Base-by-base conservation (phyloP, 1,140 invertebrate species). In the Aphelinus certus region DNA sequence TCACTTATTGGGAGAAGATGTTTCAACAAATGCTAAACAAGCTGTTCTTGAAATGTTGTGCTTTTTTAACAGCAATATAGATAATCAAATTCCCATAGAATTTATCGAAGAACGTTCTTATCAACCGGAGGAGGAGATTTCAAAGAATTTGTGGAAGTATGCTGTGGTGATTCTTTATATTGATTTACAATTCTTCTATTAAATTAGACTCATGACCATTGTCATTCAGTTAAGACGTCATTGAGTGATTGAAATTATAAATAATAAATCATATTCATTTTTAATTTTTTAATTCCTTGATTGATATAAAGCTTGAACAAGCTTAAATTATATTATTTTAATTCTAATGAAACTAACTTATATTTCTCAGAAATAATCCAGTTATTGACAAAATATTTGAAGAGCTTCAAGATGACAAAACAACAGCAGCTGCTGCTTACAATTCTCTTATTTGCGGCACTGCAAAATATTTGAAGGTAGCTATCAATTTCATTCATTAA, bases 41-140 rank as follows among this genome's bases (percentile, higher is more conserved):
- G 85, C 90, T 10, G 86, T 97, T n/a, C 86, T 97, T 7, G 94
- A 97, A 86, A 82, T 97, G 10, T 82, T 96, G 2, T 96, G 95
- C 82, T 97, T 92, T 84, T 94, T 92, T 79, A 97, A 97, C 86
- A 89, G 90, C 77, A 87, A 91, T 65, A 92, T 91, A 43, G 86
- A 90, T 9, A 86, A 90, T 9, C 92, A 95, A 63, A 92, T 92
- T 81, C 82, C 93, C n/a, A 94, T 95, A 83, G 93, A 95, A 93
- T 94, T 96, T 94, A 81, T 81, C 81, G 76, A 89, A 67, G 65
- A 73, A 62, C 9, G 47, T 60, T 58, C 10, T 10, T 76, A 64
- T 69, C 53, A 26, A 53, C 1, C 1, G 0, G 7, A 45, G 5
- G 10, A 10, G 43, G 9, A 26, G 68, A 60, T 3, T 86, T 43